These are phyloP conservation scores for Aurelia aurita complex sp. Pacific DNA, from an alignment of 30 jellyfish, hydroid and myxozoan species.

Conservation along the genomic window DNA sequence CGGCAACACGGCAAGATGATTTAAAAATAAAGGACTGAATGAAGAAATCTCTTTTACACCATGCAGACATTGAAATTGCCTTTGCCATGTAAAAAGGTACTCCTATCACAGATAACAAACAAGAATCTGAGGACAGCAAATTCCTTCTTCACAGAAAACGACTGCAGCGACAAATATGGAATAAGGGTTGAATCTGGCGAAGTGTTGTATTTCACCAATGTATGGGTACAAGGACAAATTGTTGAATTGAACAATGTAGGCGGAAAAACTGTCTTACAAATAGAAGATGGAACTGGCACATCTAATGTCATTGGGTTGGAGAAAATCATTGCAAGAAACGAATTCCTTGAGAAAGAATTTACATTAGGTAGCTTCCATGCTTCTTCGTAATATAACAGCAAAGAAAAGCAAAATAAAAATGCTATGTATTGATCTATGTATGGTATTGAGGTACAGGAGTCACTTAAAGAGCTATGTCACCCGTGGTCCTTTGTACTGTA, in stretches of 20 bases:
- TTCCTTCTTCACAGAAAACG: not conserved
- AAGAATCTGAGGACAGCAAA: not conserved
- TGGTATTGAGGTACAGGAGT: too few relatives aligned
- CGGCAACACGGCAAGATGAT: not conserved
- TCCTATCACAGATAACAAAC: conserved; percentile 8
- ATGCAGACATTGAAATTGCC: conserved; percentile 10
- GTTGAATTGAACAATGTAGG: not conserved
- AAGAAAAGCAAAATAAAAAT: not conserved
- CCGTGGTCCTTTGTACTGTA: not conserved
- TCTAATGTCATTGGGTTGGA: conserved; percentile 25
- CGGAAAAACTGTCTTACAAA: not conserved
- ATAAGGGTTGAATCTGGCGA: not conserved
- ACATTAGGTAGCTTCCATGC: not conserved
- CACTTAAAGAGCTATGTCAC: too few relatives aligned
- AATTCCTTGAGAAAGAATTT: conserved; percentile 9
- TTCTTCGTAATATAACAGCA: not conserved
- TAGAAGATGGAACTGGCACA: conserved; percentile 42
- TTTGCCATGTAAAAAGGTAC: conserved; percentile 28
- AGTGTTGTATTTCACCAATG: conserved; percentile 18
- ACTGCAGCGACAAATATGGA: not conserved
- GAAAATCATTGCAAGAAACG: conserved; percentile 4
- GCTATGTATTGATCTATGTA: too few relatives aligned
- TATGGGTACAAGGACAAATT: conserved; percentile 52
- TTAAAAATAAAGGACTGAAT: not conserved
- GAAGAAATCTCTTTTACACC: not conserved